Evolutionary conservation across 2,888 invertebrate species (phyloP), one percentile per base, ranked within the genome.

Genomic region (Adelphocoris suturalis): DNA sequence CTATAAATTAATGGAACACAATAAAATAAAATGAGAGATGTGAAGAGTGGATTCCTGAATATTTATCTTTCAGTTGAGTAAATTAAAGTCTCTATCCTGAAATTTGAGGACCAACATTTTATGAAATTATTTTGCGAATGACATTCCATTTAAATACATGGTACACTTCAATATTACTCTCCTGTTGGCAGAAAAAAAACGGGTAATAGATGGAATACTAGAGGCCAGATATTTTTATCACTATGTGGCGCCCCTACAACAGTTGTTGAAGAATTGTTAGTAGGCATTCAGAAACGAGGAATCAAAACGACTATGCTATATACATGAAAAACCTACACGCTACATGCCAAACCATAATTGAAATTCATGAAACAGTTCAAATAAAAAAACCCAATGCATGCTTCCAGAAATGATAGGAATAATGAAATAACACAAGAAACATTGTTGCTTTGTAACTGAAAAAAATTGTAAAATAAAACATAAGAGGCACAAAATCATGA

Each of bases 391-490:
- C 78, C 37, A 78, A 78, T 78, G 78, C 78, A 78, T 78, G 78
- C 78, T 78, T 78, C 78, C 14, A 78, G 78, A 47, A 46, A 16
- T 28, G 14, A 47, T n/a, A 19, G 7, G 19, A 78, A 78, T 46
- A 46, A n/a, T n/a, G 52, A 82, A 81, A 82, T 4, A 82, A 19
- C 19, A 52, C 13, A 61, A 87, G 82, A 80, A 81, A 90, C 91
- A 91, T 91, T 91, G 91, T 91, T 91, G 90, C 90, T 90, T 89
- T 80, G 52, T 52, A 13, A 55, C 23, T 37, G 3, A 27, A n/a
- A 82, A 82, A 27, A 82, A 19, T 27, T 37, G 37, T 4, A 2
- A 37, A 37, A 37, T 37, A 37, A 37, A 37, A 4, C 37, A 37
- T 37, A 37, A 37, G 37, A 37, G 37, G 37, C 37, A 37, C 37